Evolutionary conservation across 2,113 vertebrate species (phyloP).

Genomic region (Gavia stellata): DNA sequence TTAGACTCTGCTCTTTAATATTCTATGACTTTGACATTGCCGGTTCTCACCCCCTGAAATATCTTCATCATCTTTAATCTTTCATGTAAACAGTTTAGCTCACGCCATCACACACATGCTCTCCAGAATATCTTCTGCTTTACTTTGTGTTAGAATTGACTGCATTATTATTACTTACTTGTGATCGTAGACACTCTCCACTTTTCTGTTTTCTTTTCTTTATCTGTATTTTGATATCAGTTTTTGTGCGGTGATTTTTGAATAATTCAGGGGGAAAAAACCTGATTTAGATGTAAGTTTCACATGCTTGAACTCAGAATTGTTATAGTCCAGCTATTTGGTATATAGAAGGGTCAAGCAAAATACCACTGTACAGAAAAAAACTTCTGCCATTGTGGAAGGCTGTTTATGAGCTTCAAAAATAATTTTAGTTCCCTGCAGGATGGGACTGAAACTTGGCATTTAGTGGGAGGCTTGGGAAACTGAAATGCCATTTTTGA

Average conservation of each 20-base stretch:
- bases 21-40: conserved; percentile 18
- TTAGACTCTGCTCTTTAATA: conserved; percentile 23
- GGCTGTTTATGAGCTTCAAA: neutral
- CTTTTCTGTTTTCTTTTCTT: neutral
- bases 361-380: neutral
- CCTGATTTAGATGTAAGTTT: neutral
- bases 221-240: neutral
- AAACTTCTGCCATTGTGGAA: neutral
- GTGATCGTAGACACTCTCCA: neutral
- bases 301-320: neutral
- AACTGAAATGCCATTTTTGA: neutral
- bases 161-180: neutral
- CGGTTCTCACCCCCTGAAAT: conserved; percentile 12
- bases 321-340: neutral
- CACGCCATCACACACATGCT: neutral
- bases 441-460: neutral
- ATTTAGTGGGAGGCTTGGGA: neutral
- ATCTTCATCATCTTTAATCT: conserved; percentile 47
- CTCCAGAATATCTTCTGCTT: neutral
- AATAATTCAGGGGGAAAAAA: neutral
- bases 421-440: neutral
- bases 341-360: neutral
- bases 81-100: conserved; percentile 37
- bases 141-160: neutral
- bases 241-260: neutral